Base-by-base conservation (phyloP, 2,113 vertebrate species). In the Chaetorhynchus papuensis region DNA sequence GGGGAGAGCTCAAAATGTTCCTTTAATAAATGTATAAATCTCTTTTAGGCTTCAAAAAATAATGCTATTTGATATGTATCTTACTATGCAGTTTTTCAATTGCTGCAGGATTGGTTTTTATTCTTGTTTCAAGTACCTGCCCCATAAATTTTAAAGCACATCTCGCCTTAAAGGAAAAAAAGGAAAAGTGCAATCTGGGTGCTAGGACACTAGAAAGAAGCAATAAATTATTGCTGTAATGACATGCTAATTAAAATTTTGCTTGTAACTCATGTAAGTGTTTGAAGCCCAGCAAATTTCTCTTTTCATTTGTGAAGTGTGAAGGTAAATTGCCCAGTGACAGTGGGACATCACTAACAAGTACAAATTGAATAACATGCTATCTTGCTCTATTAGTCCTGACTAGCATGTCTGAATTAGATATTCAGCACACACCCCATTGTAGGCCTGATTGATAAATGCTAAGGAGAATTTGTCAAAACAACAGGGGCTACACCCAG, bases 231-330 rank as follows among this genome's bases (percentile, higher is more conserved):
- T 98, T 98, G 96, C 98, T 93, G 97, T 98, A 98, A 98, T 98
- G 98, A 99, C 99, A 97, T 98, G 98, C 98, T 99, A 99, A 99
- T 99, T 99, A 99, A 99, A 99, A 99, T 99, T 99, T 99, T 98
- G 98, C 99, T 99, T 99, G 99, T 99, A 99, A 99, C 98, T 99
- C 99, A 98, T 98, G 98, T 98, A 99, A 98, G 98, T 98, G 98
- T 99, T 99, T 99, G 98, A 99, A 98, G 97, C 97, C 98, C 96
- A 97, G 98, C 98, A 98, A 99, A 98, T 98, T 98, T 98, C 98
- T 98, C 98, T 99, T 99, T 99, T 99, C 98, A 99, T 99, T 98
- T 98, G 97, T 98, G 98, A 98, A 98, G 98, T 98, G 98, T 99
- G 98, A 97, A 98, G 98, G 98, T 99, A 99, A 99, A 99, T 99